Conservation (phyloP, 2,797 vertebrate species). For the Mallotus villosus region DNA sequence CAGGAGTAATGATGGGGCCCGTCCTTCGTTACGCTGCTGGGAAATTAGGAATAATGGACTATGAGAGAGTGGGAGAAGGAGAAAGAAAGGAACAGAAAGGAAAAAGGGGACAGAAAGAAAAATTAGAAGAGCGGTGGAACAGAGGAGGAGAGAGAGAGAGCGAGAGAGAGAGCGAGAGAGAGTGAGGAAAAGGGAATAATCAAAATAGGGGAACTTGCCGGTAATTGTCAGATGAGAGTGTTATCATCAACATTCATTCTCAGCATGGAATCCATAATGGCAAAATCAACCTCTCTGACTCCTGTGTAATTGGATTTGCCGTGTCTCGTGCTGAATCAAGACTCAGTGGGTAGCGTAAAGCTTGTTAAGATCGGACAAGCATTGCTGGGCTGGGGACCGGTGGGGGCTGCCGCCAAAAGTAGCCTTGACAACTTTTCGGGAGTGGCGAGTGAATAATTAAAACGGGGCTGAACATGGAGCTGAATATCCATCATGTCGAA, state of each 20-base stretch:
- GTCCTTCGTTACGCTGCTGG: constrained; percentile 55
- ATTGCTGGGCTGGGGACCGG: constrained; percentile 63
- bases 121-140: constrained; percentile 29
- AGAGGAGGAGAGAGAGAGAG: constrained; percentile 25
- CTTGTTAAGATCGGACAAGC: constrained; percentile 87
- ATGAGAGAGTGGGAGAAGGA: constrained; percentile 53
- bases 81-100: constrained; percentile 56
- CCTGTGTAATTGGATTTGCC: constrained; percentile 86
- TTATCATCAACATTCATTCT: constrained; percentile 77
- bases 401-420: constrained; percentile 50
- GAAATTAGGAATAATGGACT: constrained; percentile 65
- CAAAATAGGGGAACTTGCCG: constrained; percentile 47
- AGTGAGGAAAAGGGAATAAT: constrained; percentile 32
- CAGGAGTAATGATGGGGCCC: constrained; percentile 53
- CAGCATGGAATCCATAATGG: constrained; percentile 81
- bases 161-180: constrained; percentile 24
- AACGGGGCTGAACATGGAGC: constrained; percentile 49
- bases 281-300: constrained; percentile 85
- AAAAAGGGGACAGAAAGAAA: constrained; percentile 36
- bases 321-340: constrained; percentile 83
- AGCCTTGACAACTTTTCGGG: constrained; percentile 74
- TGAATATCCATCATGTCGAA: constrained; percentile 32
- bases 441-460: constrained; percentile 62
- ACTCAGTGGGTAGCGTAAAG: constrained; percentile 84
- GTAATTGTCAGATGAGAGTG: constrained; percentile 71